Conservation (phyloP, 2,113 vertebrate species). For the Holacanthus passer region DNA sequence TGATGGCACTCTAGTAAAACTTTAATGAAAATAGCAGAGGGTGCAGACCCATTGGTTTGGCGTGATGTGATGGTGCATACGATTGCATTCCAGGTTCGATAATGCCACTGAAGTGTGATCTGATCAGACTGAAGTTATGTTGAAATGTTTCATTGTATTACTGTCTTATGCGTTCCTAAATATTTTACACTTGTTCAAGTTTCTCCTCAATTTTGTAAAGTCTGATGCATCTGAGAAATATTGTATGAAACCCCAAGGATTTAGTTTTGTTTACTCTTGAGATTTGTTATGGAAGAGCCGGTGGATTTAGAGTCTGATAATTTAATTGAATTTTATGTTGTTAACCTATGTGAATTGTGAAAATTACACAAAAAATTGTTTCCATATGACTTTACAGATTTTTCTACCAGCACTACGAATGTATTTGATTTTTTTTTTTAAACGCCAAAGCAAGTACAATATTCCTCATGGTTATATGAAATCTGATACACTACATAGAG, state of each 20-base stretch:
- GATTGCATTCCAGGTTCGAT: conserved; percentile 1
- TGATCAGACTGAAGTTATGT: background rate
- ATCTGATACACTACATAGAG: conserved; percentile 41
- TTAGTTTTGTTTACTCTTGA: background rate
- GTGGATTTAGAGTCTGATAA: background rate
- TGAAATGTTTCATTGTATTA: conserved; percentile 3
- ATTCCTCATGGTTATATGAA: conserved; percentile 15
- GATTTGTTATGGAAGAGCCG: conserved; percentile 1
- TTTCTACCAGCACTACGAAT: conserved; percentile 53
- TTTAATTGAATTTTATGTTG: conserved; percentile 9
- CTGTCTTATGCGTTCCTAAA: conserved; percentile 30
- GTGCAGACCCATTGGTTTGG: background rate
- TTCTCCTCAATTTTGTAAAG: background rate
- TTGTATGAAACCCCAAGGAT: background rate
- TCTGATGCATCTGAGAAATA: background rate
- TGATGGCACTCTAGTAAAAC: background rate
- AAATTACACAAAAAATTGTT: background rate
- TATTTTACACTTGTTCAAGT: background rate
- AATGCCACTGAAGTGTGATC: background rate
- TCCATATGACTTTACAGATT: conserved; percentile 34
- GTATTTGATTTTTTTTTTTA: conserved; percentile 40
- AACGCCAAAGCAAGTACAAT: conserved; percentile 25
- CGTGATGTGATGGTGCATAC: background rate
- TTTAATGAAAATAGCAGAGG: background rate
- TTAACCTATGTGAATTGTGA: background rate